These are phyloP conservation scores for Ladona fulva DNA, from an alignment of 1,140 invertebrate genomes.

Conservation along the genomic window DNA sequence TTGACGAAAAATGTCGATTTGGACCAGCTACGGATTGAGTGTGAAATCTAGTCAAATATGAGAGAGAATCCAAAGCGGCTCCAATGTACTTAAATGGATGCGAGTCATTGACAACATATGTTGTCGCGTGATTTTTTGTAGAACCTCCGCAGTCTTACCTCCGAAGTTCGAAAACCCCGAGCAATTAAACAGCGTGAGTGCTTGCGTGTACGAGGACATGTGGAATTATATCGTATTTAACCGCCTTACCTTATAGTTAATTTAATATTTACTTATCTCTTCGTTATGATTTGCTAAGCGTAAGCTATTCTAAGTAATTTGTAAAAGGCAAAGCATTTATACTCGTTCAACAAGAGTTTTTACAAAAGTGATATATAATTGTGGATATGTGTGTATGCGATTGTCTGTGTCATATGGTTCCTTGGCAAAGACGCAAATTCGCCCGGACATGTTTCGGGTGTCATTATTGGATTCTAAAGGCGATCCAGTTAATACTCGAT, in stretches of 20 bases:
- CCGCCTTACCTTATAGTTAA: neutral
- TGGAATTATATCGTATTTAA: neutral
- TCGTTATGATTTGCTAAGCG: neutral
- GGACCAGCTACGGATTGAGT: neutral
- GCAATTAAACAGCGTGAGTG: too few relatives aligned
- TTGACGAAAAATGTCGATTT: neutral
- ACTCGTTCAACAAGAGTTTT: neutral
- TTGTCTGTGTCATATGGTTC: neutral
- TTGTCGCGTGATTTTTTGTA: neutral
- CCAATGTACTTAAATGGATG: neutral
- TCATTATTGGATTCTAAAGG: too few relatives aligned
- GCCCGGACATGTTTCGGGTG: too few relatives aligned
- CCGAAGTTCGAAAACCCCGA: too few relatives aligned
- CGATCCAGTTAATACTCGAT: too few relatives aligned
- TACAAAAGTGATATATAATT: neutral
- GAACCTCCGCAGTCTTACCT: too few relatives aligned
- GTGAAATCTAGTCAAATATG: neutral
- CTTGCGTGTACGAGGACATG: too few relatives aligned
- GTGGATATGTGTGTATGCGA: neutral
- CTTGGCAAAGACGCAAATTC: neutral
- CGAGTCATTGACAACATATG: neutral
- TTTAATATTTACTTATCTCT: neutral
- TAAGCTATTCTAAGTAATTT: neutral
- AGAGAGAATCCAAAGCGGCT: neutral
- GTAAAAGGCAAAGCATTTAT: neutral